Evolutionary conservation across 2,113 vertebrate genomes (phyloP).

Genomic region (Callocephalon fimbriatum): DNA sequence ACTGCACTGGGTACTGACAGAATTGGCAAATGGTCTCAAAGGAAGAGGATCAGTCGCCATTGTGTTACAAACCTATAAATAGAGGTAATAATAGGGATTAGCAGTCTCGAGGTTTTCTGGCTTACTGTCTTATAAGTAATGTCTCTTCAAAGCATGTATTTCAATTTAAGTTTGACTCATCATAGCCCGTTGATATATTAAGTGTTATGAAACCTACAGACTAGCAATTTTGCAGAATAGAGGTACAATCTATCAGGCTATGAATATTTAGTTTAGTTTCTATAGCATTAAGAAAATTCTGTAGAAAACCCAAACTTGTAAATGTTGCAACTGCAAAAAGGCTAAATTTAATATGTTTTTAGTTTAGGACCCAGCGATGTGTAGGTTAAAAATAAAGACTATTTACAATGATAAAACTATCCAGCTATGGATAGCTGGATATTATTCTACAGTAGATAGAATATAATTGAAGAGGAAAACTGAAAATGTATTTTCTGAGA

Average conservation of each 20-base stretch:
- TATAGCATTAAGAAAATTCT: not conserved
- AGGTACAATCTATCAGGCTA: not conserved
- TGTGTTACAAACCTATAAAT: conserved; percentile 43
- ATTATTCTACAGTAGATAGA: not conserved
- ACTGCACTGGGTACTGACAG: not conserved
- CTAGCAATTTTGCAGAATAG: conserved; percentile 35
- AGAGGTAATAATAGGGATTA: conserved; percentile 43
- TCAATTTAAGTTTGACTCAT: conserved; percentile 37
- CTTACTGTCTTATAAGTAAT: conserved; percentile 9
- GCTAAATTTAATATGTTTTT: conserved; percentile 6
- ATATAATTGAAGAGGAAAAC: not conserved
- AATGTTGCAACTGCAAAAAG: conserved; percentile 4
- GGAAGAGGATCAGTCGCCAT: conserved; percentile 16
- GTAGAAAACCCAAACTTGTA: not conserved
- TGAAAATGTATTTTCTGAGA: not conserved
- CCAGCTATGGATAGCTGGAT: not conserved
- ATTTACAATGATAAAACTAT: not conserved
- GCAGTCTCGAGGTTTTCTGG: conserved; percentile 19
- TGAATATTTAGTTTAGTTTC: conserved; percentile 28
- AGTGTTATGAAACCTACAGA: conserved; percentile 22
- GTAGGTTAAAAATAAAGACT: not conserved
- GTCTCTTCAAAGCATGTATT: conserved; percentile 51
- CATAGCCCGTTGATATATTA: conserved; percentile 39
- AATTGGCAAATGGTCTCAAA: conserved; percentile 55
- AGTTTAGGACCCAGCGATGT: not conserved